Conservation (phyloP, 2,888 invertebrate genomes). For the Heliconius sara region DNA sequence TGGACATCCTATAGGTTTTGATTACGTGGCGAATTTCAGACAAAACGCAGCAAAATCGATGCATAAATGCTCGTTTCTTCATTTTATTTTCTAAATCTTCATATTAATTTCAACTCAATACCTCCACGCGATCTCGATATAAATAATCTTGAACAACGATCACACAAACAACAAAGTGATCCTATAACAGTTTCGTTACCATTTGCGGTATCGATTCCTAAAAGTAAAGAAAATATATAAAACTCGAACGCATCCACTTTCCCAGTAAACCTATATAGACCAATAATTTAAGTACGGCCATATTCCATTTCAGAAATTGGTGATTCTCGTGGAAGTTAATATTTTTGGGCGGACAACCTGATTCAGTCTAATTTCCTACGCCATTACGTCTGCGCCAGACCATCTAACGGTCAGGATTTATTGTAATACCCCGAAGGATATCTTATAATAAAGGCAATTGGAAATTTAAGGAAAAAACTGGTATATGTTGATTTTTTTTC, state of each 20-base stretch:
- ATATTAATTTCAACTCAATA: too few relatives aligned
- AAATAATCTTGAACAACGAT: too few relatives aligned
- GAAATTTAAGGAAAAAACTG: conserved; percentile 39
- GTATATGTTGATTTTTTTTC: background rate
- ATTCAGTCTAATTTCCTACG: conserved; percentile 61
- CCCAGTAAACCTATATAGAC: background rate
- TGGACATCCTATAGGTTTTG: too few relatives aligned
- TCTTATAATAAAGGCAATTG: conserved; percentile 49
- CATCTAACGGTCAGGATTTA: conserved; percentile 59
- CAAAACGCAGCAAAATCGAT: too few relatives aligned
- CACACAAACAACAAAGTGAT: too few relatives aligned
- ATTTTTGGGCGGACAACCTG: conserved; percentile 43
- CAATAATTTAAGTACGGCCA: conserved; percentile 5
- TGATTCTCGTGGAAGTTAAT: conserved; percentile 31
- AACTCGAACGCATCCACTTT: background rate
- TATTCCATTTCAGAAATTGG: conserved; percentile 27
- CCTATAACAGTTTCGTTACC: too few relatives aligned
- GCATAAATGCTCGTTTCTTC: too few relatives aligned
- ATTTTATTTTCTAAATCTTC: too few relatives aligned
- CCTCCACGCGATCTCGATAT: too few relatives aligned
- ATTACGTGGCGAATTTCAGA: too few relatives aligned
- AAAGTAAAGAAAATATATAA: background rate
- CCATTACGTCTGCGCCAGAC: conserved; percentile 64
- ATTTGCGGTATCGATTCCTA: background rate
- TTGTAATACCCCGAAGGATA: conserved; percentile 59